These are phyloP conservation scores for Drosophila nr. perissopoda DNA, from an alignment of 2,888 invertebrate genomes.

Conservation along the genomic window DNA sequence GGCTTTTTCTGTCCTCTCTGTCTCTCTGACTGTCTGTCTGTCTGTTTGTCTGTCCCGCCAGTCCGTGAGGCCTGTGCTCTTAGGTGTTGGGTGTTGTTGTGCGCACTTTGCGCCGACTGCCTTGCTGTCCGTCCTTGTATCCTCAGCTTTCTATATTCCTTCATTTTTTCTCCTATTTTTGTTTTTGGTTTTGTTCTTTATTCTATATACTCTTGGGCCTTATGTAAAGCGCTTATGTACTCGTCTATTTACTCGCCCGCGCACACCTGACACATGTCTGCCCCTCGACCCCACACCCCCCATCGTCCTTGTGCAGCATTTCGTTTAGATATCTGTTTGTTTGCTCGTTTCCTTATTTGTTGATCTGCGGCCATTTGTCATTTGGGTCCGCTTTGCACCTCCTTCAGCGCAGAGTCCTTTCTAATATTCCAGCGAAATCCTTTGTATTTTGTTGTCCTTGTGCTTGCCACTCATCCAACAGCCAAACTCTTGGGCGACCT, in stretches of 20 bases:
- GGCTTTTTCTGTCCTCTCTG: constrained; percentile 25
- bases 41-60: not conserved
- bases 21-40: not conserved
- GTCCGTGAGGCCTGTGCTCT: constrained; percentile 11
- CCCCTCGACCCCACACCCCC: not conserved
- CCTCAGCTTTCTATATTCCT: not conserved
- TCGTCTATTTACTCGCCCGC: not conserved
- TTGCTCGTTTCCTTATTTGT: constrained; percentile 38
- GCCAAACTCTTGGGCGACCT: constrained; percentile 1
- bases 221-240: constrained; percentile 40
- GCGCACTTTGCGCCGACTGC: constrained; percentile 53
- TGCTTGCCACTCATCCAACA: not conserved
- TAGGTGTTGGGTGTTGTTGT: constrained; percentile 54
- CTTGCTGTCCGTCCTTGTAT: constrained; percentile 27
- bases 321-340: constrained; percentile 27
- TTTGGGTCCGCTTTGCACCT: constrained; percentile 27
- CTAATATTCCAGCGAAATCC: constrained; percentile 23
- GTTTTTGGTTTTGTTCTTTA: constrained; percentile 1
- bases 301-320: not conserved
- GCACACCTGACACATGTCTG: constrained; percentile 44
- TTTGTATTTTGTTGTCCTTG: constrained; percentile 16
- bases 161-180: not conserved
- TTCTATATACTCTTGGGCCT: not conserved
- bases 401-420: constrained; percentile 13
- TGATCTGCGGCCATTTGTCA: constrained; percentile 55